Evolutionary conservation across 2,888 invertebrate species (phyloP).

Genomic region (Tryphoninae sp.): DNA sequence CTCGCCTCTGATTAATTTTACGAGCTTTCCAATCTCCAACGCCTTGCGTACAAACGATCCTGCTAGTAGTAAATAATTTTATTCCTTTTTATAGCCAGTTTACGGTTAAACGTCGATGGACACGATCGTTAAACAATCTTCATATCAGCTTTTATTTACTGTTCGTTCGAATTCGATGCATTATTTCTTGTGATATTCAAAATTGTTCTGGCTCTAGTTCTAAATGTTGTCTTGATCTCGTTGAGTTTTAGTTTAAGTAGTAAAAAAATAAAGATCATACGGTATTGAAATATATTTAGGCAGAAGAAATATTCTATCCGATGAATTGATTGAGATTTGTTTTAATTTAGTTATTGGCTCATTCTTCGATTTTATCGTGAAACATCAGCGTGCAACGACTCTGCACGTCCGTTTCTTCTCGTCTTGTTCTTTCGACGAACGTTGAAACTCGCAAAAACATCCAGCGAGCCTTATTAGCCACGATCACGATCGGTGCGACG

Average conservation of each 20-base stretch:
- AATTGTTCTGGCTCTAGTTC: no score
- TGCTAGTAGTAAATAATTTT: neutral
- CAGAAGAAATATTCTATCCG: neutral
- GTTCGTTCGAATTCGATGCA: no score
- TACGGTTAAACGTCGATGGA: neutral
- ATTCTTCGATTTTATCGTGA: neutral
- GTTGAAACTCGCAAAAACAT: slow-evolving; percentile 11
- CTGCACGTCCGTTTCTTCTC: neutral
- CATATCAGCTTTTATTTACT: no score
- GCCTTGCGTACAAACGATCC: neutral
- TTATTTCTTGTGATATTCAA: no score
- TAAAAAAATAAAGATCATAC: no score
- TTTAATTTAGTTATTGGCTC: neutral
- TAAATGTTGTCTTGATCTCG: no score
- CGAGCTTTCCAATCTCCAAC: neutral
- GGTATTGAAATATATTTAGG: neutral
- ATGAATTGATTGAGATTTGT: neutral
- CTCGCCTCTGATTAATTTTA: neutral
- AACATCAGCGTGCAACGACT: neutral
- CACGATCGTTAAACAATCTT: no score
- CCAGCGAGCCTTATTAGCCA: slow-evolving; percentile 33
- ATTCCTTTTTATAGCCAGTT: neutral
- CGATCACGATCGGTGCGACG: slow-evolving; percentile 3
- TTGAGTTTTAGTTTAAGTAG: no score
- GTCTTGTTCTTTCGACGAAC: neutral